These are phyloP conservation scores for Pedionomus torquatus DNA, from an alignment of 2,113 vertebrate species.

Conservation along the genomic window DNA sequence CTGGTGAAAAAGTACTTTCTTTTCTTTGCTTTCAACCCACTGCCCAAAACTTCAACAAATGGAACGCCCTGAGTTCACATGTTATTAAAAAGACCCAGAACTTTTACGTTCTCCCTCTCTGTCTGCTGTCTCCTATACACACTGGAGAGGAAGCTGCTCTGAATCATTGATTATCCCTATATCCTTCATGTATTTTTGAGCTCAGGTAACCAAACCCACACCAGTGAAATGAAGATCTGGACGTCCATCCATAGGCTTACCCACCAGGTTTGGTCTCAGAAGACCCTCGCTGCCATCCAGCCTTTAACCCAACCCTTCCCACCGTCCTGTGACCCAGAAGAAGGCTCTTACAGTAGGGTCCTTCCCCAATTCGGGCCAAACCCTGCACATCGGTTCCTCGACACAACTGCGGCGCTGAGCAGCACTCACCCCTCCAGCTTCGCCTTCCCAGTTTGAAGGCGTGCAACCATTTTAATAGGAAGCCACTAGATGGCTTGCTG, in stretches of 20 bases:
- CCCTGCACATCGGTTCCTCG: fast-evolving
- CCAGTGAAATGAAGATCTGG: neutral
- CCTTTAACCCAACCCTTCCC: neutral
- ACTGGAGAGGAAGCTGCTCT: neutral
- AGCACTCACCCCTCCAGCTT: neutral
- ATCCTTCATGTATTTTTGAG: neutral
- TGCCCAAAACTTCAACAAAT: neutral
- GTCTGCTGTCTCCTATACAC: neutral
- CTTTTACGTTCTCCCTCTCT: fast-evolving
- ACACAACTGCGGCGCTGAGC: fast-evolving
- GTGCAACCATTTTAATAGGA: neutral
- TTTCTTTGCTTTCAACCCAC: neutral
- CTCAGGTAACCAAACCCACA: neutral
- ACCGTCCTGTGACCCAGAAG: neutral
- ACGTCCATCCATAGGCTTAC: neutral
- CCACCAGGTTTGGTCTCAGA: neutral
- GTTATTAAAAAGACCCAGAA: neutral
- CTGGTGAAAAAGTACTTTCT: neutral
- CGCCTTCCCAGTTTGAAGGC: neutral
- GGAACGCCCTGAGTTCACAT: neutral
- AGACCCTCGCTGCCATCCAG: neutral
- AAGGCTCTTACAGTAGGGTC: neutral
- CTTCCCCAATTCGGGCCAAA: neutral
- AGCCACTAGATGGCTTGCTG: conserved; percentile 69
- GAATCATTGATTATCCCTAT: neutral